These are phyloP conservation scores for Mobula birostris DNA, from an alignment of 2,113 vertebrate genomes.

Conservation along the genomic window DNA sequence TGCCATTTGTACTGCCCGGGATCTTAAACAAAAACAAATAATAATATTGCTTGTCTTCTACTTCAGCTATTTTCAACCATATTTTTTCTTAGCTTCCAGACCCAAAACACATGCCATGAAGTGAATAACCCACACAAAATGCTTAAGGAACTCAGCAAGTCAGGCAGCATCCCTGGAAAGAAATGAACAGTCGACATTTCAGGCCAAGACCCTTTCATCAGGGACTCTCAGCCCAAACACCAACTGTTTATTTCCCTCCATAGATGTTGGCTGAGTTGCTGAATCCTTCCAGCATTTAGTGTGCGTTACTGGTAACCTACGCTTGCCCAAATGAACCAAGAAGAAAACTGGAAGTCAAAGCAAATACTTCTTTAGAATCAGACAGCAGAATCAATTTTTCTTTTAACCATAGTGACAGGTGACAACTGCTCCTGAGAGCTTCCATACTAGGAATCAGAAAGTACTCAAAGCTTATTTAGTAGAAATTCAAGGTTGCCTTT, in stretches of 20 bases:
- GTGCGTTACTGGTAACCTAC: neutral
- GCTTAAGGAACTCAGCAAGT: no score
- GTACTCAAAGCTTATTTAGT: neutral
- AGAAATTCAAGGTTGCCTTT: neutral
- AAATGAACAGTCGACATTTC: no score
- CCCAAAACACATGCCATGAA: neutral
- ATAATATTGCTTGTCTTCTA: conserved; percentile 42
- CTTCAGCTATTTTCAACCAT: neutral
- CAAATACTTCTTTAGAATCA: neutral
- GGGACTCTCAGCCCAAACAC: no score
- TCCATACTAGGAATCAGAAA: neutral
- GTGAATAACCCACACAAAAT: neutral
- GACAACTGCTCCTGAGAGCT: neutral
- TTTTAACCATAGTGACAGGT: neutral
- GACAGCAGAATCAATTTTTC: neutral
- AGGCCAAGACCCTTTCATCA: no score
- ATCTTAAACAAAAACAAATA: conserved; percentile 59
- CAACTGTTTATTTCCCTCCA: no score
- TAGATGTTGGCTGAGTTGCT: no score
- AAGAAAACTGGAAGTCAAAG: neutral
- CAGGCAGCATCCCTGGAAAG: no score
- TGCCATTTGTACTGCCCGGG: conserved; percentile 69
- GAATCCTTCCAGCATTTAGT: no score
- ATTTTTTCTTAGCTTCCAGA: neutral
- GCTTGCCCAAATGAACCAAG: no score